These are phyloP conservation scores for Nymphalis io DNA, from an alignment of 1,140 invertebrate species.

Conservation along the genomic window DNA sequence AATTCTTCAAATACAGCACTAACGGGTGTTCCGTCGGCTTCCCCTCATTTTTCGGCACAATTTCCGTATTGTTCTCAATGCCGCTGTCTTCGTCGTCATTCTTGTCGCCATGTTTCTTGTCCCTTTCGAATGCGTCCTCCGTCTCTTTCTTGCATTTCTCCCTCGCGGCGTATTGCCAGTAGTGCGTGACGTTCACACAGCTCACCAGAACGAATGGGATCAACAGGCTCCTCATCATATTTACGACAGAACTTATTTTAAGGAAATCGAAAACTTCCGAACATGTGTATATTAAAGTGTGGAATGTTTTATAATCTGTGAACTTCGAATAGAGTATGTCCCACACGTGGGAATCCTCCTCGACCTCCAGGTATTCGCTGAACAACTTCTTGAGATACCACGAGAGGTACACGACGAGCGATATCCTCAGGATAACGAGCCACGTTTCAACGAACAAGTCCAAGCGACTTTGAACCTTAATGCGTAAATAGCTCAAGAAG, in stretches of 20 bases:
- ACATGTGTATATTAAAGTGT: slow-evolving; percentile 92
- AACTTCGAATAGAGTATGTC: slow-evolving; percentile 90
- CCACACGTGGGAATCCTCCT: slow-evolving; percentile 87
- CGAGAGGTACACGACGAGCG: slow-evolving; percentile 47
- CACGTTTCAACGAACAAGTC: slow-evolving; percentile 58
- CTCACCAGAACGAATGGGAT: slow-evolving; percentile 81
- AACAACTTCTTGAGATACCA: slow-evolving; percentile 62
- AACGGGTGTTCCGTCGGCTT: slow-evolving; percentile 31
- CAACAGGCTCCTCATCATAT: slow-evolving; percentile 80
- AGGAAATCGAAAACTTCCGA: slow-evolving; percentile 91
- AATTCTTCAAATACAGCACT: slow-evolving; percentile 46
- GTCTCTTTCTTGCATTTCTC: slow-evolving; percentile 31
- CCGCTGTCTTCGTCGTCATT: slow-evolving; percentile 52
- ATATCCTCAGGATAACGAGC: slow-evolving; percentile 51
- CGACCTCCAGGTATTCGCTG: slow-evolving; percentile 58
- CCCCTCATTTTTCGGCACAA: slow-evolving; percentile 37
- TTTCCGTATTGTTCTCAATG: slow-evolving; percentile 50
- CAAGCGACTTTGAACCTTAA: slow-evolving; percentile 53
- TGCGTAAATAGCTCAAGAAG: slow-evolving; percentile 58
- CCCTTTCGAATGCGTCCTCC: slow-evolving; percentile 12
- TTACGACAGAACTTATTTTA: slow-evolving; percentile 79
- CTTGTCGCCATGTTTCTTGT: slow-evolving; percentile 14
- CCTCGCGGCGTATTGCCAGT: slow-evolving; percentile 51
- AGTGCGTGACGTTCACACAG: slow-evolving; percentile 68
- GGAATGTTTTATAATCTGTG: slow-evolving; percentile 87